phyloP scores from a whole-genome alignment of 2,888 invertebrate genomes.

The Clivina fossor region DNA sequence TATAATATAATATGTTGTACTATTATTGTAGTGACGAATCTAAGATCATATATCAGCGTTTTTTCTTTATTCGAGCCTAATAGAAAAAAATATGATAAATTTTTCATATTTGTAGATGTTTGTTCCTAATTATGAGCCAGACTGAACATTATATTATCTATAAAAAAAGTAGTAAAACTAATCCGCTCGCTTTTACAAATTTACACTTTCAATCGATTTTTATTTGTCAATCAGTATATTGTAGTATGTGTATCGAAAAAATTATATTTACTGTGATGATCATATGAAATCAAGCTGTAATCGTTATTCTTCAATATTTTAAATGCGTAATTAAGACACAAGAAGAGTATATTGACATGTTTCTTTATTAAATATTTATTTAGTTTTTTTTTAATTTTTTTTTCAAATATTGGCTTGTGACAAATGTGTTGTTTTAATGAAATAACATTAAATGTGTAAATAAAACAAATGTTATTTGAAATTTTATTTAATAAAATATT shows the following conservation, averaged over 20 bases:
- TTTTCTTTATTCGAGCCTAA: conserved; percentile 31
- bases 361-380: conserved; percentile 26
- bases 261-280: conserved; percentile 26
- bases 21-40: conserved; percentile 28
- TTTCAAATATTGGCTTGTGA: conserved; percentile 21
- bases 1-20: conserved; percentile 28
- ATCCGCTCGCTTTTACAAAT: conserved; percentile 30
- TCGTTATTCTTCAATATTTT: conserved; percentile 15
- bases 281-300: conserved; percentile 18
- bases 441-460: conserved; percentile 33
- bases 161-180: conserved; percentile 20
- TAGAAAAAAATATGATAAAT: conserved; percentile 23
- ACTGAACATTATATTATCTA: conserved; percentile 30
- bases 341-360: conserved; percentile 16
- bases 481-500: conserved; percentile 31
- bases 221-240: conserved; percentile 19
- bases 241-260: conserved; percentile 24
- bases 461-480: conserved; percentile 31
- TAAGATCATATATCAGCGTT: conserved; percentile 26
- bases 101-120: conserved; percentile 25
- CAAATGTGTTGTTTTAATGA: conserved; percentile 29
- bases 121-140: conserved; percentile 32
- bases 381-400: conserved; percentile 11
- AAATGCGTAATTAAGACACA: conserved; percentile 16
- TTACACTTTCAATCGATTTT: conserved; percentile 18